Conservation (phyloP, 53 echinoderm and acorn worm genomes). For the Patiria pectinifera region DNA sequence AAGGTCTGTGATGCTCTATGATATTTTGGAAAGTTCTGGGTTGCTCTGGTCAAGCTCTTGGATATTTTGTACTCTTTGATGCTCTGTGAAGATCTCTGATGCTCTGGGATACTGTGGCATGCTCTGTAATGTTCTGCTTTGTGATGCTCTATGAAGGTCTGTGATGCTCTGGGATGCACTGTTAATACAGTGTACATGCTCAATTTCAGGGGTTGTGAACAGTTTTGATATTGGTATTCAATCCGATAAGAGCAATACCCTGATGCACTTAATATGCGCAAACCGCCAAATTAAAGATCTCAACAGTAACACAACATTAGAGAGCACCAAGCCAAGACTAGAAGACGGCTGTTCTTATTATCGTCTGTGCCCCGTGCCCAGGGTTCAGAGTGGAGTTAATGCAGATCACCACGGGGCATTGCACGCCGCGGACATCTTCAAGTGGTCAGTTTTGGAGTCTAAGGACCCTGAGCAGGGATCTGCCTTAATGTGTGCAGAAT, state of each 20-base stretch:
- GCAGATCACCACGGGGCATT: conserved; percentile 4
- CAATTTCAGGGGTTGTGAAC: no score
- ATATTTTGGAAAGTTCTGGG: no score
- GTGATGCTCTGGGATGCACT: no score
- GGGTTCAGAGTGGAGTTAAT: not conserved
- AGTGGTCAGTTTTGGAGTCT: conserved; percentile 31
- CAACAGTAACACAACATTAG: not conserved
- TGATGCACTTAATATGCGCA: not conserved
- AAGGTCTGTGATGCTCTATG: no score
- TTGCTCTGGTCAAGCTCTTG: no score
- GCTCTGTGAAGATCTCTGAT: no score
- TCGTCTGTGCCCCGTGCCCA: not conserved
- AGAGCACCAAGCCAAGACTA: not conserved
- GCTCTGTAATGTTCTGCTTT: no score
- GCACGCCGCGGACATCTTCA: conserved; percentile 28
- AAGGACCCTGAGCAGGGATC: conserved; percentile 18
- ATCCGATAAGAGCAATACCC: not conserved
- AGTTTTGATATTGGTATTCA: no score
- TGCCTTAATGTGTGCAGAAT: conserved; percentile 14
- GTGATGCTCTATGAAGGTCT: no score
- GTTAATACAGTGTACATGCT: no score
- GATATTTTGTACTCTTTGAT: no score
- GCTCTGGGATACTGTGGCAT: no score
- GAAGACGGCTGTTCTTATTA: not conserved
- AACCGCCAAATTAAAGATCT: not conserved